Base-by-base conservation (phyloP, 2,797 vertebrate species). In the Gymnocypris eckloni region DNA sequence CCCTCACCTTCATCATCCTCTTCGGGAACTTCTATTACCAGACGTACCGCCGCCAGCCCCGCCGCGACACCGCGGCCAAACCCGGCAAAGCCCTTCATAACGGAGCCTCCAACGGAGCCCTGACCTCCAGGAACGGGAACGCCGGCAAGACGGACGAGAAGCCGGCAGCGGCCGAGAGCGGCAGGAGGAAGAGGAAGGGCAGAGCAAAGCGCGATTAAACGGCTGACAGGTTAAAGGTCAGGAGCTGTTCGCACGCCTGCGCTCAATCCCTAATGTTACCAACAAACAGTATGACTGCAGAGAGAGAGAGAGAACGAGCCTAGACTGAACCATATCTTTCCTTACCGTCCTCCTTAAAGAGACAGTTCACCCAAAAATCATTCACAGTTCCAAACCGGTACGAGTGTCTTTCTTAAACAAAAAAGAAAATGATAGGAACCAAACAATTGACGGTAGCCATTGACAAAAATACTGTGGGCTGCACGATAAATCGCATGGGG, bases 11-110 rank as follows among this genome's bases (percentile, higher is more conserved):
- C 94, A 99, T 99, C 87, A 84, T 97, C 89, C 96, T 99, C 88
- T 99, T 99, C 71, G 98, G 96, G 83, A 98, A 99, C 95, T 99
- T 99, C 96, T 99, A 99, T 92, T 96, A 97, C 93, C 97, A 97
- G 96, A 99, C 98, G 87, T 99, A 99, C 91, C 98, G 97, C 83
- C 95, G 96, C 67, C 94, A 95, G 90, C 95, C 92, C 16, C 97
- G 96, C 67, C 95, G 96, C 9, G 89, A 93, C 48, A 83, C 91
- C 76, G 86, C 93, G 6, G 86, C 95, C 90, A 97, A 96, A 93
- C 93, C 95, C 5, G 93, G 95, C 88, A 98, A 97, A 93, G 91
- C 94, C 77, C 87, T 95, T 79, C 91, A 91, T 22, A 99, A 99
- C 83, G 97, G 97, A 86, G 92, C 95, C 87, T 91, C 94, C 84